Base-by-base conservation (phyloP, 2,797 vertebrate species). In the Novumbra hubbsi region DNA sequence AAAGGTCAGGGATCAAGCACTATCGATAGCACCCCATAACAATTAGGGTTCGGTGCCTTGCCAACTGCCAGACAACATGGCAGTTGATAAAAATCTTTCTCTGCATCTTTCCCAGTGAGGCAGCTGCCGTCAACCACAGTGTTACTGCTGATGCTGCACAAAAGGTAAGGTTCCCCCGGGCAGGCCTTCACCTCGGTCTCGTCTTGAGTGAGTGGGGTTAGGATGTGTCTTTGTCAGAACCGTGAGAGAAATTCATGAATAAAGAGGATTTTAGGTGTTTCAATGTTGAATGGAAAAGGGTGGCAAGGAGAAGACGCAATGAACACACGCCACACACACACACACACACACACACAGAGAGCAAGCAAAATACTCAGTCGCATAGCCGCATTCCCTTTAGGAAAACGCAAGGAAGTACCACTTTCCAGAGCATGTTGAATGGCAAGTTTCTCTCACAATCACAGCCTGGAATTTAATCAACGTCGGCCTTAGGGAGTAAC, bases 121-220 rank as follows among this genome's bases (percentile, higher is more conserved):
- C 82, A 60, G 66, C 83, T 73, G 90, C 81, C 52, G 62, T 83
- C 74, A 90, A 90, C 80, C 85, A 91, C 86, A 91, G 84, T 2
- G 79, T 85, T 1, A 71, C 88, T 0, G 80, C 83, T 65, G 70
- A 79, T 71, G 80, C 88, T 48, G 65, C 87, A 75, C 84, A 87
- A 30, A 89, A 88, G 91, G 91, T 92, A 86, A 84, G 34, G 38
- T 63, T n/a, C 11, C 17, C 19, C 38, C 50, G 16, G 49, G 50
- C 28, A 32, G 63, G 63, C 15, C 17, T 28, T 17, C 16, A 28
- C 1, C 4, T 50, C 15, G 11, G 68, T 55, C 5, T 7, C 5
- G 68, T 70, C 49, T 52, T 5, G 24, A 27, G 27, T 30, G 17
- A 52, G 6, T 52, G 68, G 30, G 19, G 15, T 3, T 16, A 57